Evolutionary conservation across 1,140 invertebrate species (phyloP), one percentile per base, ranked within the genome.

Genomic region (Atta cephalotes): DNA sequence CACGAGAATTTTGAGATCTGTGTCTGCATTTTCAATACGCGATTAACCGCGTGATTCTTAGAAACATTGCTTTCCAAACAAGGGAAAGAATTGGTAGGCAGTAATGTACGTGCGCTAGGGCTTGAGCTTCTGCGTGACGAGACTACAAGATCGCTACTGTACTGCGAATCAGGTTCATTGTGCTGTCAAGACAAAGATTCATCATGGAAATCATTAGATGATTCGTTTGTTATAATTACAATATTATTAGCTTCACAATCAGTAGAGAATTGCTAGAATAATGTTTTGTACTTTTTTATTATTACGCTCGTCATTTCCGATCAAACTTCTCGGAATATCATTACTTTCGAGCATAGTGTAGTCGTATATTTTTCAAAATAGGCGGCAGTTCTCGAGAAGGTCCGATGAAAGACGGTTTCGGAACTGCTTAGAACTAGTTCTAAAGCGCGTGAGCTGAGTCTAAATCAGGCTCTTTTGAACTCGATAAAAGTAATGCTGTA

Each of bases 111-210:
- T 87, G 91, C 60, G 90, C 62, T 63, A 70, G 89, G 87, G 86
- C 39, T 92, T 88, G 89, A 91, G 85, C 45, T 76, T 86, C 56
- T 87, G 86, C 90, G 91, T 92, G 91, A 91, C 82, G 71, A 21
- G 87, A 90, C 86, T 90, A 35, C 82, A 68, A 35, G 70, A 87
- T 87, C 74, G 77, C 68, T 60, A 85, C 82, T 72, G 60, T 81
- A 39, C 68, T 62, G 72, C 77, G 79, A 84, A 81, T 81, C 82
- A 85, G 66, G 89, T 91, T 91, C 89, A 88, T 89, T 81, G 91
- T 85, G 85, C 60, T 25, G 18, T 45, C 77, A 51, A 85, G 85
- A 62, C 70, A 76, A 74, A 63, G 80, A 51, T 72, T 25, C 56
- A 21, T 3, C 58, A n/a, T 39, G 25, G 70, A 84, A 84, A 76